Evolutionary conservation across 1,140 invertebrate genomes (phyloP), one percentile per base, ranked within the genome.

Genomic region (Mylabris phalerata): DNA sequence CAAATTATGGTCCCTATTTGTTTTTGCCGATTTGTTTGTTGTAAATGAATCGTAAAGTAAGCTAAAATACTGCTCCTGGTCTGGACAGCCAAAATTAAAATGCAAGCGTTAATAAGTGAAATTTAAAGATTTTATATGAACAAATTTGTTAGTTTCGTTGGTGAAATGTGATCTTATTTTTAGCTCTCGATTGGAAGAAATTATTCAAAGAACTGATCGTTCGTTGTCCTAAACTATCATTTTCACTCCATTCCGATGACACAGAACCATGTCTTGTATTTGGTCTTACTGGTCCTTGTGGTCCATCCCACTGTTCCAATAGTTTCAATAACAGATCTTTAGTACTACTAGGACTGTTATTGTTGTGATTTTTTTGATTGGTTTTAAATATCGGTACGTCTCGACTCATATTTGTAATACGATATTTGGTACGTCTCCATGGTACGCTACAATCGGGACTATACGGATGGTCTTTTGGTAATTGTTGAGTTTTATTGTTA

Each of bases 251-350:
- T 67, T 83, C 80, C 41, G 79, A 68, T 0, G 80, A 82, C 62
- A 82, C 74, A 0, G 80, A 81, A 52, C 79, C 75, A 65, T 82
- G 80, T 67, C 80, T 71, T 6, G 74, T 73, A 46, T 63, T 65
- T 2, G 72, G 73, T 51, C 75, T 71, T 54, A 75, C 69, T 3
- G 73, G 73, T 66, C 74, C 73, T 13, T 74, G 71, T 58, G 55
- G 59, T 40, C 75, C 75, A 59, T 85, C 83, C 84, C 85, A 88
- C 70, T 88, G 85, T 54, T 86, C 84, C 38, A 90, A 69, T 43
- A 90, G 72, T 71, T 87, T 82, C 13, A 89, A 67, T 27, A 90
- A 69, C 13, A 88, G 75, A 69, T 89, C 84, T 72, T 89, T 88
- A 7, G 85, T 85, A 59, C 82, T 84, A 57, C 81, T 82, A 5